Conservation (phyloP, 2,888 invertebrate genomes). For the Acleris sparsana region DNA sequence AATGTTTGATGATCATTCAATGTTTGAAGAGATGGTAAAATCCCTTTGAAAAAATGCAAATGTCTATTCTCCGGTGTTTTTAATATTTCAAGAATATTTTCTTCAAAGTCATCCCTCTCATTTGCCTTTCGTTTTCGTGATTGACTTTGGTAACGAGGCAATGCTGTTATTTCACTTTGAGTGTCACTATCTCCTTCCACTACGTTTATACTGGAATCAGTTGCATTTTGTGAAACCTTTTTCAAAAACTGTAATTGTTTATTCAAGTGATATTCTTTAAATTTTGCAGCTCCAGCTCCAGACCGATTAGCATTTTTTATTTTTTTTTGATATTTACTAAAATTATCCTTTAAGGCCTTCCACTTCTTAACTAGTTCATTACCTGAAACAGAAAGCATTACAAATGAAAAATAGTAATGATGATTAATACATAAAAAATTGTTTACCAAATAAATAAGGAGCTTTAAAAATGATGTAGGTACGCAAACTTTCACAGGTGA, state of each 20-base stretch:
- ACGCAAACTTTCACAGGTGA: no score
- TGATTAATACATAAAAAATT: no score
- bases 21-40: conserved; percentile 19
- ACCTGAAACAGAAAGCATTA: conserved; percentile 28
- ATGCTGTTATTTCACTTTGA: no score
- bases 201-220: conserved; percentile 35
- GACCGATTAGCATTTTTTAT: conserved; percentile 34
- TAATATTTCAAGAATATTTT: conserved; percentile 32
- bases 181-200: conserved; percentile 7
- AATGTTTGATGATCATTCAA: conserved; percentile 26
- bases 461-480: no score
- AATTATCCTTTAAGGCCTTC: conserved; percentile 31
- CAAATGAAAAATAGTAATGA: conserved; percentile 10
- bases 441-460: no score
- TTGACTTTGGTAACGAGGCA: conserved; percentile 19
- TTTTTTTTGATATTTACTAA: conserved; percentile 32
- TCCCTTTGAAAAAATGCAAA: conserved; percentile 40
- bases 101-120: conserved; percentile 36
- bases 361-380: conserved; percentile 35
- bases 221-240: conserved; percentile 39
- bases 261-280: conserved; percentile 39
- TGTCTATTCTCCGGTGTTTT: conserved; percentile 35
- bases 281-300: conserved; percentile 30
- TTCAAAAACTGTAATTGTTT: conserved; percentile 38
- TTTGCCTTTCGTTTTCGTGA: conserved; percentile 35